Evolutionary conservation across 2,113 vertebrate species (phyloP), one percentile per base, ranked within the genome.

Genomic region (Corvus moneduloides): DNA sequence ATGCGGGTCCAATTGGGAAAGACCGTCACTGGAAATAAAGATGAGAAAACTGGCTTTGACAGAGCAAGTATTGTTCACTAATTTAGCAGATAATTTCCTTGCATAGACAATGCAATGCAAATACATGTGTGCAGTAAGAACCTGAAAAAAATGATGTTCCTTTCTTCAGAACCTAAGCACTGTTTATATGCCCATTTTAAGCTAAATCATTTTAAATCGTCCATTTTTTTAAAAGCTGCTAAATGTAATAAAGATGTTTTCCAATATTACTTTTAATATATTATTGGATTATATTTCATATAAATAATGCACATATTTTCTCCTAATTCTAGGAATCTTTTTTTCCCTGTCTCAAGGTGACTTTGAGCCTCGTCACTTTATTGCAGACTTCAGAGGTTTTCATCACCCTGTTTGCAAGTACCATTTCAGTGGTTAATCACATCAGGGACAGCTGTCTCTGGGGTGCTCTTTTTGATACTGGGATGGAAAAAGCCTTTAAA

Each of bases 391-490:
- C 13, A 66, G 84, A 80, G 74, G 23, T 84, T 96, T 96, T 93
- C 95, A 90, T 95, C 92, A 94, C 82, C 85, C 96, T 93, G 93
- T 97, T 96, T 93, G 85, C 83, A 93, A 97, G 92, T 93, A 91
- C 90, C 63, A 71, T 91, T 96, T 96, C 91, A 59, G 56, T 89
- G 32, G 82, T n/a, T 63, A 59, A 84, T 96, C 96, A 93, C 97
- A 93, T 74, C 84, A 93, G 94, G 62, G 68, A 41, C 76, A 51
- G 71, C 39, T 87, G 64, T 91, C 96, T 97, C 91, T 89, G 44
- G 94, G 84, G 81, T 85, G 28, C 27, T 46, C 63, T 72, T 90
- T 72, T 93, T 69, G 87, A 84, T 72, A 78, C 69, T 80, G 73
- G 83, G 55, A 93, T 64, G 26, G 51, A 37, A 93, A 85, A 49